Base-by-base conservation (phyloP, 2,888 invertebrate species). In the Drosophila lutescens region DNA sequence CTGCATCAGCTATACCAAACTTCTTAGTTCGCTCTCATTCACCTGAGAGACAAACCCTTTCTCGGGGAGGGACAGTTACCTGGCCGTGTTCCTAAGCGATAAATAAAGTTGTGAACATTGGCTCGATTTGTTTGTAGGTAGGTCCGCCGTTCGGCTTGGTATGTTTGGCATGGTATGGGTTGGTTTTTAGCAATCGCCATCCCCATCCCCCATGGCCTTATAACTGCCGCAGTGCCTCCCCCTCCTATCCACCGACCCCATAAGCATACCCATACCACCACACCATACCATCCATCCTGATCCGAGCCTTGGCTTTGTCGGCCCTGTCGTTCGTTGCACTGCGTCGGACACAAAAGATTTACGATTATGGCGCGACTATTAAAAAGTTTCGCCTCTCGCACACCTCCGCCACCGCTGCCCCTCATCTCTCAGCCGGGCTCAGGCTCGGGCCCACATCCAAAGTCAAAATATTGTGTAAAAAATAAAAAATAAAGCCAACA, bases 351-450 rank as follows among this genome's bases (percentile, higher is more conserved):
- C 86, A 80, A 80, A 90, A 90, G 90, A 90, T 90, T 90, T 90
- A 90, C 90, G 90, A 90, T 90, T 90, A 90, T 90, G 89, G 88
- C 80, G 79, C 79, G 91, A 88, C 90, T 90, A 90, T 90, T 90
- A 90, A 90, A 86, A 90, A 89, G 90, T 90, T 90, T 88, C 87
- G 85, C 87, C 87, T 89, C 80, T 78, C 73, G 73, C 74, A 78
- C 83, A 83, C 88, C 86, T 79, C 83, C 67, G 32, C 68, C 46
- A 10, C 65, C 71, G 65, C 75, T 72, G 58, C 74, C 72, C 74
- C 74, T 57, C 57, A 23, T 38, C 72, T 74, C 80, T 66, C 76
- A 59, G 72, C 80, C 78, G 70, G 26, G 6, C 26, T 26, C 26
- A 6, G 26, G 26, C 26, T 26, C 30, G 6, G 79, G 79, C 85